Percentiles rank a stretch among this genome's conserved stretches.
Conservation (phyloP, 23 tunicate species). For the Diplosoma virens region DNA sequence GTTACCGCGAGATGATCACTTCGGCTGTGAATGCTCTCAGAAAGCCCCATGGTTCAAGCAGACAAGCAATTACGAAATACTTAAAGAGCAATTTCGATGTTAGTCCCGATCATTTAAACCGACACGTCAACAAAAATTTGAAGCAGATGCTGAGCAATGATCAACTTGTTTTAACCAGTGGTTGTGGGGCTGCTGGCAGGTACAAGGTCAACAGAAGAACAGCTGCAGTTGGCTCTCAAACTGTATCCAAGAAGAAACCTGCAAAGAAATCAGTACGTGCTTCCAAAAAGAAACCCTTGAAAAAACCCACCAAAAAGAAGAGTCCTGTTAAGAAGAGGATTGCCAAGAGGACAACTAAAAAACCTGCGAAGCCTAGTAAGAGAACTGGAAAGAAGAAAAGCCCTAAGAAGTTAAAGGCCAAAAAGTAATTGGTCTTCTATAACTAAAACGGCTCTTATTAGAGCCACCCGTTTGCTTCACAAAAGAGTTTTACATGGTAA, state of each 20-base stretch:
- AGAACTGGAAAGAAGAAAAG: constrained; percentile 22
- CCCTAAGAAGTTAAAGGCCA: constrained; percentile 22
- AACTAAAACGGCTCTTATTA: constrained; percentile 75
- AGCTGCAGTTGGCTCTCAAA: not conserved
- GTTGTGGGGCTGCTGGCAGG: constrained; percentile 77
- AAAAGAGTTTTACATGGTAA: too few relatives aligned
- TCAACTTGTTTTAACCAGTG: constrained; percentile 53
- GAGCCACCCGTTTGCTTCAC: constrained; percentile 65
- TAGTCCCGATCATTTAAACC: constrained; percentile 4
- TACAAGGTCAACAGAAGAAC: constrained; percentile 41
- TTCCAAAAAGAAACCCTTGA: constrained; percentile 22
- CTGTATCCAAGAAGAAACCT: not conserved
- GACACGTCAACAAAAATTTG: constrained; percentile 35
- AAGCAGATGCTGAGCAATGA: constrained; percentile 63
- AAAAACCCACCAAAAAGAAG: constrained; percentile 27
- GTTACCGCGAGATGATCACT: constrained; percentile 70
- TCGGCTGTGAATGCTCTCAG: constrained; percentile 63
- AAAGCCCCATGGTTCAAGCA: constrained; percentile 60
- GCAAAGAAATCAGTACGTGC: constrained; percentile 28
- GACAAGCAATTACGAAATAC: constrained; percentile 78
- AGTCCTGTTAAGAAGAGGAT: constrained; percentile 46
- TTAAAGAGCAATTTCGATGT: constrained; percentile 52
- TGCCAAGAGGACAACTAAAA: constrained; percentile 29
- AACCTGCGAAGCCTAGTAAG: constrained; percentile 27
- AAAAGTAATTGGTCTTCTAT: not conserved